Base-by-base conservation (phyloP, 23 tunicate species). In the Trididemnum clinides region DNA sequence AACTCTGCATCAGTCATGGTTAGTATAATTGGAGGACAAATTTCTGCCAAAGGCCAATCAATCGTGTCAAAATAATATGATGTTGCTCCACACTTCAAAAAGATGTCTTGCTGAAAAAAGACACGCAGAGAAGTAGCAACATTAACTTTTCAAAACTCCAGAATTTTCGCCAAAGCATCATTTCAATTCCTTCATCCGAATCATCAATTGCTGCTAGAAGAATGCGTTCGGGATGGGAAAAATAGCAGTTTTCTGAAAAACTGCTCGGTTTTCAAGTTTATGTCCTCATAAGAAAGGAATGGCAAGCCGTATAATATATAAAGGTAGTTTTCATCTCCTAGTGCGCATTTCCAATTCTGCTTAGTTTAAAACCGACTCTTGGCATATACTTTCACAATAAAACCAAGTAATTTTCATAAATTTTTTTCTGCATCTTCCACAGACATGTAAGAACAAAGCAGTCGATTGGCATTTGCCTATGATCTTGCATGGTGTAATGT, bases 361-460 rank as follows among this genome's bases (percentile, higher is more conserved):
- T 59, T 10, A 4, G 5, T 59, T 59, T 15, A 5, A 59, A 59
- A 59, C 66, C 66, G 22, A 59, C 66, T 59, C 25, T 3, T 15
- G 21, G 66, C 66, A 59, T 59, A 59, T n/a, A 59, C 66, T 59
- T 59, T 59, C 66, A 59, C 66, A 10, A 59, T 59, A n/a, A 19
- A 59, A n/a, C 22, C 66, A 59, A 59, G 27, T 59, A 59, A 59
- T n/a, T 59, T 59, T 59, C 25, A 4, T 28, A 59, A 59, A 59
- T 59, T 59, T 59, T n/a, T 59, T 59, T n/a, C 22, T 12, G 21
- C 5, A 3, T 59, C 22, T 10, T 59, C 66, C 20, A 59, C 3
- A n/a, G 66, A 59, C 66, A 59, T 59, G 25, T n/a, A 59, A 25
- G 25, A 59, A n/a, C 66, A n/a, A 59, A 59, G 66, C 25, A 59